Evolutionary conservation across 2,797 vertebrate genomes (phyloP), one percentile per base, ranked within the genome.

Genomic region (Staurois parvus): DNA sequence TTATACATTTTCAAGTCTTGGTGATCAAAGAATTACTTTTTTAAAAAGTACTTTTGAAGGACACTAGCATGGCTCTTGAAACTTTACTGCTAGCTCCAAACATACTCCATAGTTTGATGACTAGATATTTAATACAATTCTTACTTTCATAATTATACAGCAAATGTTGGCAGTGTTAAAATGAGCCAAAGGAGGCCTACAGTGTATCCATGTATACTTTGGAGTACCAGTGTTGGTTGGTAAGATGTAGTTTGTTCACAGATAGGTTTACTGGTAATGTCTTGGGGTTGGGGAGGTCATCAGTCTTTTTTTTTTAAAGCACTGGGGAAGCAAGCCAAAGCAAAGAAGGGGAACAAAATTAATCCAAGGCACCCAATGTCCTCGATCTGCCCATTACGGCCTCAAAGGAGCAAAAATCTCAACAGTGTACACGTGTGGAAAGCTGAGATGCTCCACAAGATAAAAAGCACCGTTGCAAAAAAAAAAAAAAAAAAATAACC

Each of bases 401-500:
- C 48, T 52, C 28, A 37, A 15, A 75, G 59, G 45, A 64, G 42
- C 40, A 24, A 28, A n/a, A 21, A 48, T 74, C 30, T 40, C 42
- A 15, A 67, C 69, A 48, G 66, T 37, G 68, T 72, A 52, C 34
- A 64, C 28, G 11, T 5, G 34, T 32, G 42, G 68, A 69, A 34
- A 86, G 68, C 28, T 64, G n/a, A 12, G 42, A 85, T 40, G 76
- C 28, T 48, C 30, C 30, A 82, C 52, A 24, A 24, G 52, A 59
- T 59, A 75, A 72, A 72, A 79, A 79, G 56, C 85, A 83, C 79
- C 48, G 70, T 76, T 76, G 66, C 34, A 80, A 76, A 64, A 37
- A n/a, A 74, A 73, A 32, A 48, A 37, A 37, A 37, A 37, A 37
- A 8, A 37, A 37, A 10, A 9, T 1, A 37, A 37, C 37, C 52